Evolutionary conservation across 2,888 invertebrate genomes (phyloP), one percentile per base, ranked within the genome.

Genomic region (Polydrusus cervinus): DNA sequence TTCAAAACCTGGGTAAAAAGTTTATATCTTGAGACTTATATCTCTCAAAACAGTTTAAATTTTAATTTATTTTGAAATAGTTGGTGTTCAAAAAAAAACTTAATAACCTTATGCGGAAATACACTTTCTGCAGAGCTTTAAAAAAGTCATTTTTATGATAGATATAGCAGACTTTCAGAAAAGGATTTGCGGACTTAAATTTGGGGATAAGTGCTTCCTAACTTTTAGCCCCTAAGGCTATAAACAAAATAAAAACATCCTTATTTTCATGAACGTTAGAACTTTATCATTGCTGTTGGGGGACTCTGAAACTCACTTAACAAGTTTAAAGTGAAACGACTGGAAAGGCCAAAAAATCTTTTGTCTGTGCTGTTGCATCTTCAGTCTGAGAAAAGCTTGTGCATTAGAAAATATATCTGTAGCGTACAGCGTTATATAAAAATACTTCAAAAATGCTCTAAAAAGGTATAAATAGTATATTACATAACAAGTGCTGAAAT

Each of bases 231-330:
- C 57, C n/a, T 16, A 34, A 57, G 38, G 38, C 57, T 3, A 57
- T 38, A 57, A 57, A 57, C n/a, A 38, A 57, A 38, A 57, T 57
- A 57, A 57, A 57, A 57, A 57, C 53, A 57, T n/a, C 16, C 34
- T 57, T 57, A n/a, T 57, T 57, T 57, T 38, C 57, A 38, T 57
- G 34, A 57, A 57, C 34, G 25, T 38, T n/a, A 0, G 38, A 57
- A 57, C 53, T 55, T 55, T 55, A 55, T 55, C 30, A 55, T 13
- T 57, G 57, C 57, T 38, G 38, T 57, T 57, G 34, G 57, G 57
- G 34, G 57, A 34, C 34, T 47, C 5, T 38, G 14, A 5, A 57
- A 57, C 34, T 57, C 16, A 14, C 57, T 38, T 57, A 57, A 53
- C 53, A 53, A 30, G 30, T 53, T 53, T 53, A 53, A 30, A 53